phyloP scores from a whole-genome alignment of 2,113 vertebrate genomes.

The Neofelis nebulosa region DNA sequence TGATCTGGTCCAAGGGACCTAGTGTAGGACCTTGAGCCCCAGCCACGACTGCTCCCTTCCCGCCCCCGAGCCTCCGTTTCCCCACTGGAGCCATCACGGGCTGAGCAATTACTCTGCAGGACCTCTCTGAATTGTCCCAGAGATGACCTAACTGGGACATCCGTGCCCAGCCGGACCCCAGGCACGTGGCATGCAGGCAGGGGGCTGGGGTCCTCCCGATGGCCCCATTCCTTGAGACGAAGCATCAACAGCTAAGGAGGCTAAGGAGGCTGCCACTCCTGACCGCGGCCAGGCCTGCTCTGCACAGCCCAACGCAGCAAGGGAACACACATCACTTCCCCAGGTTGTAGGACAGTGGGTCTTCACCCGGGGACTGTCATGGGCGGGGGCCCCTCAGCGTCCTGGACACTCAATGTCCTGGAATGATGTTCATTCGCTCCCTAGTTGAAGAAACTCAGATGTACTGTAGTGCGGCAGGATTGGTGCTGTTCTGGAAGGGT shows the following conservation, averaged over 20 bases:
- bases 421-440: background rate
- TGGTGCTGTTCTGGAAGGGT: background rate
- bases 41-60: background rate
- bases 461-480: background rate
- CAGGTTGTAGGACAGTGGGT: too few relatives aligned
- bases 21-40: background rate
- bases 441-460: background rate
- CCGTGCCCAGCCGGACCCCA: background rate
- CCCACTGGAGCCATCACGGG: background rate
- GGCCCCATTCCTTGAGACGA: background rate
- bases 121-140: background rate
- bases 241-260: background rate
- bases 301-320: background rate
- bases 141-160: background rate
- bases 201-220: background rate
- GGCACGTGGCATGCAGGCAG: accelerated
- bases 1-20: background rate
- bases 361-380: accelerated
- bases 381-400: background rate
- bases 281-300: background rate
- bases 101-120: too few relatives aligned
- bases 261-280: background rate
- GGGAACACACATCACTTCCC: background rate
- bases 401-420: background rate
- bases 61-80: background rate